phyloP scores from a whole-genome alignment of 1,140 invertebrate species.

The Adoxophyes honmai region DNA sequence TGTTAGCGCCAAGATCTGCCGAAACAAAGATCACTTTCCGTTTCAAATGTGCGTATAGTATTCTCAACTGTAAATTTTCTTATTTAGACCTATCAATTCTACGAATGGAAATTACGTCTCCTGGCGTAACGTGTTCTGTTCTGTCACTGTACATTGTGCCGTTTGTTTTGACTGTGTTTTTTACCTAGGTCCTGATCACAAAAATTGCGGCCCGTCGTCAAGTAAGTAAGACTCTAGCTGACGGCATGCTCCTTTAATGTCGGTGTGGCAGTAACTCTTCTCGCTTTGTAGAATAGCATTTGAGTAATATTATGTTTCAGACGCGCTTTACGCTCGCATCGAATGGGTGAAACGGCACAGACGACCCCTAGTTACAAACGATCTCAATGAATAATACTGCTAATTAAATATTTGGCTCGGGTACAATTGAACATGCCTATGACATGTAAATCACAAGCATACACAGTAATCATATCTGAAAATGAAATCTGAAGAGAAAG shows the following conservation, averaged over 20 bases:
- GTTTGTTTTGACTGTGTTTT: constrained; percentile 74
- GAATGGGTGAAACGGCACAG: neutral
- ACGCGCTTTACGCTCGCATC: constrained; percentile 50
- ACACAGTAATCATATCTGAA: too few relatives aligned
- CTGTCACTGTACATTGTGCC: constrained; percentile 54
- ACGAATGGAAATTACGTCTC: constrained; percentile 14
- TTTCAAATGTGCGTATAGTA: neutral
- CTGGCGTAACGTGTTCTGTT: constrained; percentile 9
- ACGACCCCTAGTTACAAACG: constrained; percentile 18
- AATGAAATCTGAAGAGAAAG: too few relatives aligned
- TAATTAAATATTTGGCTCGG: constrained; percentile 52
- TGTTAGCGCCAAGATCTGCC: too few relatives aligned
- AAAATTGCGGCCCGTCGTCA: constrained; percentile 72
- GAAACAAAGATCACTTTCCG: too few relatives aligned
- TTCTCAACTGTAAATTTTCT: constrained; percentile 42
- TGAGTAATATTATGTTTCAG: constrained; percentile 48
- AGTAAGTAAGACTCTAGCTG: constrained; percentile 71
- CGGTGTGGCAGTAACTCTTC: constrained; percentile 60
- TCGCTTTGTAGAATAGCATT: constrained; percentile 60
- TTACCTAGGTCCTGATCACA: constrained; percentile 76
- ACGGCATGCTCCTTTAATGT: constrained; percentile 63
- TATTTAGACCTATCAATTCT: constrained; percentile 44
- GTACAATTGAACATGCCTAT: constrained; percentile 36
- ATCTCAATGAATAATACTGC: constrained; percentile 40
- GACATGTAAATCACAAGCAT: too few relatives aligned